Evolutionary conservation across 2,113 vertebrate species (phyloP).

Genomic region (Condylura cristata): DNA sequence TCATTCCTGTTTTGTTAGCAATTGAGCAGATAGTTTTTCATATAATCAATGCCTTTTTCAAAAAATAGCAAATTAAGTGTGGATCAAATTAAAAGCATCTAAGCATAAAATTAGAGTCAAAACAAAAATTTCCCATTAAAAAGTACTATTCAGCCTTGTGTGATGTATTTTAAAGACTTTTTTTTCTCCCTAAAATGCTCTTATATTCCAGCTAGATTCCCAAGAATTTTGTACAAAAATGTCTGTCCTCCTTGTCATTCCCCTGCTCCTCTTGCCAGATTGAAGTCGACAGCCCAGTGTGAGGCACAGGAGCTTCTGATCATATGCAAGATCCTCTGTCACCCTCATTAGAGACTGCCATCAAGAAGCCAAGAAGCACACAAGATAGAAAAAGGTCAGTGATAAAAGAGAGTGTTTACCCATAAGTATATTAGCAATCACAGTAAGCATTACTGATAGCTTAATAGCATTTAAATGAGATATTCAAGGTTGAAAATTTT

Average conservation of each 20-base stretch:
- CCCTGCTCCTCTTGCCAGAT: background rate
- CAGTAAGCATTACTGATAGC: constrained; percentile 70
- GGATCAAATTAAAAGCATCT: constrained; percentile 81
- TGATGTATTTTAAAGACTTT: constrained; percentile 55
- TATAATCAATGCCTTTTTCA: constrained; percentile 68
- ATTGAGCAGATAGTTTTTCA: constrained; percentile 58
- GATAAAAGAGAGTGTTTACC: constrained; percentile 49
- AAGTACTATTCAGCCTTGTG: constrained; percentile 59
- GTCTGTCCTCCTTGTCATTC: constrained; percentile 7
- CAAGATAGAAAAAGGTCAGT: constrained; percentile 4
- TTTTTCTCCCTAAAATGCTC: constrained; percentile 12
- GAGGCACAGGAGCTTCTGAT: background rate
- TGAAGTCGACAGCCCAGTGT: background rate
- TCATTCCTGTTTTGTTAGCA: constrained; percentile 48
- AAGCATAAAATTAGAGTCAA: constrained; percentile 80
- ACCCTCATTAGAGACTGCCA: background rate
- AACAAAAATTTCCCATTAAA: constrained; percentile 78
- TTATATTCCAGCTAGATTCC: constrained; percentile 44
- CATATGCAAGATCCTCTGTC: background rate
- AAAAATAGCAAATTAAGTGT: constrained; percentile 76
- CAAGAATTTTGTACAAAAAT: background rate
- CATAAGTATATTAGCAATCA: constrained; percentile 63
- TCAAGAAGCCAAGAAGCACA: background rate
- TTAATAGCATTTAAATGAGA: constrained; percentile 80
- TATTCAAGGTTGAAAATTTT: constrained; percentile 68